A percentile compares a stretch with the other conserved stretches of the same genome.
Evolutionary conservation across 1,140 invertebrate genomes (phyloP).

Genomic region (Macrocentrus cingulum): DNA sequence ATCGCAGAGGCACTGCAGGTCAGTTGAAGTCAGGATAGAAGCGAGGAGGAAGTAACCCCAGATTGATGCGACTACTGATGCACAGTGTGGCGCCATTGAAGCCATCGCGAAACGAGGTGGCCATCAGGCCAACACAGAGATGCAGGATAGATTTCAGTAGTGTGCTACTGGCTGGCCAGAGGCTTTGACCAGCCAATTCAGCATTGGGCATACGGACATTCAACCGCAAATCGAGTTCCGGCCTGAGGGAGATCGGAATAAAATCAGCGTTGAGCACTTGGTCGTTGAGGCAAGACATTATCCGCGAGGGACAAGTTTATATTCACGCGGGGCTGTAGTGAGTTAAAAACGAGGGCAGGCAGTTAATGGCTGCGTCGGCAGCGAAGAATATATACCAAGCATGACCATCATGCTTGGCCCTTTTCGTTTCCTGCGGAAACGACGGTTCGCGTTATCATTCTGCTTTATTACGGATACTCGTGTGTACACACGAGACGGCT

Average conservation of each 20-base stretch:
- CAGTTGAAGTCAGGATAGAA: conserved; percentile 2
- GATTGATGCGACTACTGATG: conserved; percentile 25
- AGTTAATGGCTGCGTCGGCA: conserved; percentile 6
- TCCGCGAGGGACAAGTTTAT: conserved; percentile 48
- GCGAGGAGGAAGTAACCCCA: neutral
- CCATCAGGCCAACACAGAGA: conserved; percentile 10
- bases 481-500: conserved; percentile 20
- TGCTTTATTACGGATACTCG: conserved; percentile 48
- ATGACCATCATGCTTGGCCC: conserved; percentile 11
- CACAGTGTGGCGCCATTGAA: too few relatives aligned
- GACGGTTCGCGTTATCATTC: conserved; percentile 47
- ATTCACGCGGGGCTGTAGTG: conserved; percentile 19
- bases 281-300: conserved; percentile 46
- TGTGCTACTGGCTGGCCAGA: too few relatives aligned
- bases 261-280: conserved; percentile 34
- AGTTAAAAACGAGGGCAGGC: conserved; percentile 2
- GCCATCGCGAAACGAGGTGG: too few relatives aligned
- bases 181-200: conserved; percentile 47
- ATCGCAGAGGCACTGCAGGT: neutral
- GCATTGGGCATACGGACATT: conserved; percentile 49
- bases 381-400: neutral
- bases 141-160: conserved; percentile 22
- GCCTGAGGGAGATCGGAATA: conserved; percentile 42
- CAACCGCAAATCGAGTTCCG: conserved; percentile 45
- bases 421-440: conserved; percentile 38